Percentiles rank a stretch among this genome's conserved stretches.
Evolutionary conservation across 2,888 invertebrate species (phyloP).

Genomic region (Copidosoma aretas): DNA sequence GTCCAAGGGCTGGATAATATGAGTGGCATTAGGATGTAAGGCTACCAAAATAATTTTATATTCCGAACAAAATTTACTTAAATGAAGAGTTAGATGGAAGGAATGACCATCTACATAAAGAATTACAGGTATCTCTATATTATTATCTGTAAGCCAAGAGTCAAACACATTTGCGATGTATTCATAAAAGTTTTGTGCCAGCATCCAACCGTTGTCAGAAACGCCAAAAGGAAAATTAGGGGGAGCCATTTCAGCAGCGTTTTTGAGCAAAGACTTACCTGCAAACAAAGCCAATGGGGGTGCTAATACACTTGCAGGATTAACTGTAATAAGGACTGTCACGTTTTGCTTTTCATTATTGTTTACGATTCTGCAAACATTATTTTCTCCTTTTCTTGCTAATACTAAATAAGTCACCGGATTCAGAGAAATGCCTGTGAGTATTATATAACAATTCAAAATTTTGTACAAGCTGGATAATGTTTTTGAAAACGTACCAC

Average conservation of each 20-base stretch:
- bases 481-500: too few species aligned
- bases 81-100: conserved; percentile 55
- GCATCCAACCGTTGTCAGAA: conserved; percentile 62
- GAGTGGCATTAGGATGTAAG: conserved; percentile 58
- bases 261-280: conserved; percentile 42
- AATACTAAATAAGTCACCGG: neutral
- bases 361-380: neutral
- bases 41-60: conserved; percentile 50
- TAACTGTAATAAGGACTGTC: conserved; percentile 18
- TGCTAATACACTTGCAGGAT: conserved; percentile 46
- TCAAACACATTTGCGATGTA: conserved; percentile 57
- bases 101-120: conserved; percentile 59
- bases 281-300: conserved; percentile 49
- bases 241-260: conserved; percentile 47
- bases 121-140: conserved; percentile 49
- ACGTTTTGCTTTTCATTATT: neutral
- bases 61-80: conserved; percentile 57
- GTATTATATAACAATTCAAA: too few species aligned
- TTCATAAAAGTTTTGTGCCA: conserved; percentile 57
- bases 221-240: conserved; percentile 56
- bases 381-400: neutral
- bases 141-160: conserved; percentile 54
- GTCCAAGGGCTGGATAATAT: conserved; percentile 58
- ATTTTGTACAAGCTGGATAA: too few species aligned
- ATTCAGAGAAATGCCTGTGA: neutral